Conservation (phyloP, 2,113 vertebrate species). For the Petroica traversi region DNA sequence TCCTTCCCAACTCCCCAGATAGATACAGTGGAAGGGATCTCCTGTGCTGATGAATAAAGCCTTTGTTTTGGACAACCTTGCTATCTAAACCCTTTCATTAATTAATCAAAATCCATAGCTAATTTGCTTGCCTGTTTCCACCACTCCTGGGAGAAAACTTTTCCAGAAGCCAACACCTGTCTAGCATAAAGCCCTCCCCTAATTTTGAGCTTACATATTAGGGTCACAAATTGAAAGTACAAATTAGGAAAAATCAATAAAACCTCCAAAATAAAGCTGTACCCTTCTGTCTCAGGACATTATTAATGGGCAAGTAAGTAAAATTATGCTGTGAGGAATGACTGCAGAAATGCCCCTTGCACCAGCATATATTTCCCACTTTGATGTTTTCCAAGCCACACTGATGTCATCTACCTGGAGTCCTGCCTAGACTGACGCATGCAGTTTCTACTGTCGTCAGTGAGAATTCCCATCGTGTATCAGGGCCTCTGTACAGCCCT, state of each 20-base stretch:
- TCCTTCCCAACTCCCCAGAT: neutral
- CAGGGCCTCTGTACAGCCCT: neutral
- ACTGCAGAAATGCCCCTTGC: conserved; percentile 33
- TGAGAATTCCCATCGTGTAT: conserved; percentile 4
- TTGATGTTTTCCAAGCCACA: conserved; percentile 54
- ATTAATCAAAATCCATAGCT: neutral
- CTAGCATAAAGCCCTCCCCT: neutral
- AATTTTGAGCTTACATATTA: neutral
- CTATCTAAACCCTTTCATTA: neutral
- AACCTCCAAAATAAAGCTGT: neutral
- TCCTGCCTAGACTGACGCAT: neutral
- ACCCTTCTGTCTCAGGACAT: neutral
- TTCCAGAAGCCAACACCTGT: neutral
- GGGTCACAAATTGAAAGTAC: neutral
- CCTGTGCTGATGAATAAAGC: neutral
- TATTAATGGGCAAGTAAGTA: conserved; percentile 9
- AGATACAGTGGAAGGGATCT: neutral
- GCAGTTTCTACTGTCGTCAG: neutral
- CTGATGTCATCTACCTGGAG: conserved; percentile 51
- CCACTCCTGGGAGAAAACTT: neutral
- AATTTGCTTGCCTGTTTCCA: neutral
- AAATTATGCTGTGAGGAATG: neutral
- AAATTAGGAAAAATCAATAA: neutral
- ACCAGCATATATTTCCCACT: neutral
- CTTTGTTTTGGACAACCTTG: neutral